These are phyloP conservation scores for Julus scandinavius DNA, from an alignment of 2,888 invertebrate species.

Conservation along the genomic window DNA sequence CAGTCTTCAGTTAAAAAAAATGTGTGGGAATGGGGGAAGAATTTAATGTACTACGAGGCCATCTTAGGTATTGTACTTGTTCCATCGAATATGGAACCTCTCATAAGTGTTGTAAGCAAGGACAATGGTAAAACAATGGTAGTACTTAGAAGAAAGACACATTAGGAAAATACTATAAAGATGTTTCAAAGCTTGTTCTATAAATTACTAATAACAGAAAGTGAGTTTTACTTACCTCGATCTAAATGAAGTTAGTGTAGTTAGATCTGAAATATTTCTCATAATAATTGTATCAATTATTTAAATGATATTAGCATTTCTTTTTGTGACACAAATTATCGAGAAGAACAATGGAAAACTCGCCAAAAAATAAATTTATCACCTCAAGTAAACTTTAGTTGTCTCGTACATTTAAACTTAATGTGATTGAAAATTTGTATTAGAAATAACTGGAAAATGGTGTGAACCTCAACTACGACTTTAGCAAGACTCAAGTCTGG, in stretches of 20 bases:
- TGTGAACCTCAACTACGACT: too few relatives aligned
- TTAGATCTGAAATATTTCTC: too few relatives aligned
- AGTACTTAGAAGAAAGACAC: not conserved
- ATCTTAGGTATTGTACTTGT: not conserved
- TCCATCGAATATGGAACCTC: not conserved
- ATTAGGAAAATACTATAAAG: not conserved
- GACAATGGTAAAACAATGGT: not conserved
- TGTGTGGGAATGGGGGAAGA: not conserved
- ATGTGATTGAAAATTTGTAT: too few relatives aligned
- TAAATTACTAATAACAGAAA: not conserved
- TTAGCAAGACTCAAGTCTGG: too few relatives aligned
- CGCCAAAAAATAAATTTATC: too few relatives aligned
- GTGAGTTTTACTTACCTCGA: not conserved
- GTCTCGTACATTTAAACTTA: too few relatives aligned
- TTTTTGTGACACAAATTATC: too few relatives aligned
- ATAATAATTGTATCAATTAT: too few relatives aligned
- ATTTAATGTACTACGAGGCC: not conserved
- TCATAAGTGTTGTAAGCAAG: not conserved
- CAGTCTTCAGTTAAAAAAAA: not conserved
- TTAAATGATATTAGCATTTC: too few relatives aligned
- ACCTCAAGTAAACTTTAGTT: too few relatives aligned
- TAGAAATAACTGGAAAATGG: too few relatives aligned
- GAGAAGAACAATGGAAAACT: too few relatives aligned
- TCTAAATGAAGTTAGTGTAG: not conserved
- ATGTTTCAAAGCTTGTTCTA: not conserved